Evolutionary conservation across 2,797 vertebrate species (phyloP).

Genomic region (Gymnoscopelus braueri): DNA sequence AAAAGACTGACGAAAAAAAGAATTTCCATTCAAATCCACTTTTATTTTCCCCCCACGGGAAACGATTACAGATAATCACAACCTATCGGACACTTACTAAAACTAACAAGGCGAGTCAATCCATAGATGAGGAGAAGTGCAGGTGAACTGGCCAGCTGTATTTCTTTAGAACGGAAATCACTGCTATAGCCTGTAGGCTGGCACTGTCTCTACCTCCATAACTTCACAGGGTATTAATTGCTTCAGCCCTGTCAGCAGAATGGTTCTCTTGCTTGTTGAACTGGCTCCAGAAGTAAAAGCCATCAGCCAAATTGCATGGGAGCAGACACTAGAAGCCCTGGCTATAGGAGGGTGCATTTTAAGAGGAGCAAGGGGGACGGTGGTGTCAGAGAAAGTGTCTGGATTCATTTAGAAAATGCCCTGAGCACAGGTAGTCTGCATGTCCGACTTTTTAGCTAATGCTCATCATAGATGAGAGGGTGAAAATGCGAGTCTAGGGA

Average conservation of each 20-base stretch:
- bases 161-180: slow-evolving; percentile 46
- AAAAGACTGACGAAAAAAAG: background rate
- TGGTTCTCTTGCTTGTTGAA: slow-evolving; percentile 74
- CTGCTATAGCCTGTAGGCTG: slow-evolving; percentile 47
- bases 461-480: background rate
- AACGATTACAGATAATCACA: slow-evolving; percentile 10
- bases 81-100: slow-evolving; percentile 33
- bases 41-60: background rate
- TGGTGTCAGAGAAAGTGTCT: slow-evolving; percentile 33
- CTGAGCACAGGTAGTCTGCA: slow-evolving; percentile 37
- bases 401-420: slow-evolving; percentile 35
- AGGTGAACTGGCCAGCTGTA: slow-evolving; percentile 45
- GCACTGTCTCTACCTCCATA: slow-evolving; percentile 71
- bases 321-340: slow-evolving; percentile 49
- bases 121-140: slow-evolving; percentile 39
- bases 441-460: slow-evolving; percentile 19
- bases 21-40: slow-evolving; percentile 6
- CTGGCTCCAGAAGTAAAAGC: slow-evolving; percentile 74
- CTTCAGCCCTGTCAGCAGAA: slow-evolving; percentile 81
- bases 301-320: slow-evolving; percentile 79
- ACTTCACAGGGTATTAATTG: slow-evolving; percentile 81
- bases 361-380: slow-evolving; percentile 25
- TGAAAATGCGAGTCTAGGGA: background rate
- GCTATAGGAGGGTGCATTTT: slow-evolving; percentile 49
- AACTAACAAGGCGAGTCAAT: slow-evolving; percentile 44